phyloP scores from a whole-genome alignment of 2,888 invertebrate genomes.

The Melieria crassipennis region DNA sequence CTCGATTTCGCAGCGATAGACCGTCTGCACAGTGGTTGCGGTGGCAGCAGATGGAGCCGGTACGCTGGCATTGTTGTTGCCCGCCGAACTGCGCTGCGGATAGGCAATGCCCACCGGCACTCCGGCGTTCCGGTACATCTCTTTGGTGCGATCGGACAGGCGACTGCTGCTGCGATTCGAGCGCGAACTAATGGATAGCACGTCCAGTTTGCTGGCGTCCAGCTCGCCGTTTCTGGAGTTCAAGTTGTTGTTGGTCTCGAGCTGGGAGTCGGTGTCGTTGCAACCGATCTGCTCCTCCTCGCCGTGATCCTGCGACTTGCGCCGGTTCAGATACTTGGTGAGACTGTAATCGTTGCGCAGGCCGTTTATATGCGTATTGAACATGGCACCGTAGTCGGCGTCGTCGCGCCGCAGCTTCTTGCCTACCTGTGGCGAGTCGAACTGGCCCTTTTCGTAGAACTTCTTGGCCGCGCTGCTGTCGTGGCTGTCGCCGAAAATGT shows the following conservation, averaged over 20 bases:
- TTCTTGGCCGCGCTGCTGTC: not conserved
- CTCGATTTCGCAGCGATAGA: constrained; percentile 64
- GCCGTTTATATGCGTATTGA: constrained; percentile 58
- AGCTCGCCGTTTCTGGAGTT: constrained; percentile 43
- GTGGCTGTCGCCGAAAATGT: constrained; percentile 17
- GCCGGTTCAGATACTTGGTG: constrained; percentile 61
- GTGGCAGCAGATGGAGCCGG: constrained; percentile 36
- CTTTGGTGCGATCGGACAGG: constrained; percentile 63
- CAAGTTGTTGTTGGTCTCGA: constrained; percentile 45
- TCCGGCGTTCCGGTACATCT: constrained; percentile 62
- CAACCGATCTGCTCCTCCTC: constrained; percentile 40
- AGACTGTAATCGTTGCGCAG: constrained; percentile 61
- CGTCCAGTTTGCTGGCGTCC: constrained; percentile 61
- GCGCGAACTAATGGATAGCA: constrained; percentile 61
- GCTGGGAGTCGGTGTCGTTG: constrained; percentile 38
- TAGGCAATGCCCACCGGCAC: constrained; percentile 63
- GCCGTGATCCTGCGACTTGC: constrained; percentile 51
- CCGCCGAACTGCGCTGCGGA: constrained; percentile 57
- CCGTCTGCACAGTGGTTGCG: constrained; percentile 58
- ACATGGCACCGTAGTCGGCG: constrained; percentile 54
- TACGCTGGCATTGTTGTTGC: constrained; percentile 35
- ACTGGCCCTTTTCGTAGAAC: not conserved
- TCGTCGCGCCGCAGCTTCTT: constrained; percentile 36
- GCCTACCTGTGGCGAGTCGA: constrained; percentile 22
- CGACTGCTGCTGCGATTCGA: constrained; percentile 63